Percentiles rank a stretch among this genome's conserved stretches.
Evolutionary conservation across 2,113 vertebrate species (phyloP).

Genomic region (Cardinalis cardinalis): DNA sequence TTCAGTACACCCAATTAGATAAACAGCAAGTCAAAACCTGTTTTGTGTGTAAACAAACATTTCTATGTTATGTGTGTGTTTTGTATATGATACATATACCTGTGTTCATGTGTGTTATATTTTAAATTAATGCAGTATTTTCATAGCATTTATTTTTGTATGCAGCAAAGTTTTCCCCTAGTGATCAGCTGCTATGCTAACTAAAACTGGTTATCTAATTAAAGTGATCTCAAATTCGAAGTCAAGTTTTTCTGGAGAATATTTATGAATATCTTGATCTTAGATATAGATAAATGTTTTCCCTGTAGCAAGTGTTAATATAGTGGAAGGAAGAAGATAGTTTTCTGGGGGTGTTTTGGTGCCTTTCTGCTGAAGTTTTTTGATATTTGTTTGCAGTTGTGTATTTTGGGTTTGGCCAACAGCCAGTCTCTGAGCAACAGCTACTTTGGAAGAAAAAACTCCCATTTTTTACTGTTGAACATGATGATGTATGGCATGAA

Average conservation of each 20-base stretch:
- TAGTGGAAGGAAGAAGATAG: neutral
- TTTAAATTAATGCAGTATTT: neutral
- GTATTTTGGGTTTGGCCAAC: neutral
- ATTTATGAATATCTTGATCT: neutral
- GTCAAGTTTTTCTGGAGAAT: neutral
- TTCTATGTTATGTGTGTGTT: neutral
- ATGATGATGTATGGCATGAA: neutral
- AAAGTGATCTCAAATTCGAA: neutral
- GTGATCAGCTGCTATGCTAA: neutral
- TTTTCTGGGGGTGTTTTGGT: neutral
- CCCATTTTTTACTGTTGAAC: neutral
- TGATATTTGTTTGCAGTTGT: neutral
- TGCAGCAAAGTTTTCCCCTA: neutral
- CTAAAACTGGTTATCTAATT: neutral
- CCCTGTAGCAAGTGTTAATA: neutral
- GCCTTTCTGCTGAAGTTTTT: neutral
- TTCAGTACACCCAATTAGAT: neutral
- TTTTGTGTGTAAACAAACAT: neutral
- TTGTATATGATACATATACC: neutral
- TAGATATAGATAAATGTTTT: neutral
- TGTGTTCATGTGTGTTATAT: neutral
- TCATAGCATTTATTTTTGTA: neutral
- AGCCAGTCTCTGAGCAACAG: neutral
- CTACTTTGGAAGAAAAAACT: neutral
- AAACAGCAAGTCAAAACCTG: neutral